Evolutionary conservation across 2,113 vertebrate genomes (phyloP), one percentile per base, ranked within the genome.

Genomic region (Eulacestoma nigropectus): DNA sequence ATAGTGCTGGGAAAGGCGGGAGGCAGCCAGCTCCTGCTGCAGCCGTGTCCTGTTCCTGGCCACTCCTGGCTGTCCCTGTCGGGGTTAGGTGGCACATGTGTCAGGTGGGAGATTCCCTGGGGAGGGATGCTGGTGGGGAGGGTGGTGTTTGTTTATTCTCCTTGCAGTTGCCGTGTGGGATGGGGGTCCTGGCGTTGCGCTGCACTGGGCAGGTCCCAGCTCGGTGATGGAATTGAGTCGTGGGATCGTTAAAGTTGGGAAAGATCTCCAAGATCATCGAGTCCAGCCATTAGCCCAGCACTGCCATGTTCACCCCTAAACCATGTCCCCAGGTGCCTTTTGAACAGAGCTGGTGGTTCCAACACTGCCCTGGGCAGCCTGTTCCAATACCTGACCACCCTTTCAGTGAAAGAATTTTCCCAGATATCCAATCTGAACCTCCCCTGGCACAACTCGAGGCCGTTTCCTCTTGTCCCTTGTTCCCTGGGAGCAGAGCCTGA

Each of bases 151-250:
- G 20, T 50, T 52, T 14, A 1, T 57, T 73, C 19, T 30, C 27
- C 56, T 19, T 5, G 22, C 16, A 0, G 0, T 8, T 8, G 49
- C 16, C 0, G 0, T 0, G 3, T 4, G 35, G 82, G 74, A 16
- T 4, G 13, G 20, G 16, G 26, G 8, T 44, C 11, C 37, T 1
- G 13, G 69, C 2, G 10, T 20, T 10, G 46, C 1, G 33, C 16
- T 22, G 64, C 1, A 13, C 6, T 20, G 68, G 0, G 2, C 2
- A 3, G 53, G 25, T 63, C 46, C 32, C 69, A 7, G 42, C 57
- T 32, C 1, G 0, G 29, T 0, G 21, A 0, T 62, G 70, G 52
- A 7, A 16, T 15, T 18, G 41, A 22, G 39, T 3, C 0, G 0
- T 60, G 62, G 62, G 15, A 27, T 77, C 8, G 0, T 33, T 14